These are phyloP conservation scores for Myocastor coypus DNA, from an alignment of 2,113 vertebrate species.

Conservation along the genomic window DNA sequence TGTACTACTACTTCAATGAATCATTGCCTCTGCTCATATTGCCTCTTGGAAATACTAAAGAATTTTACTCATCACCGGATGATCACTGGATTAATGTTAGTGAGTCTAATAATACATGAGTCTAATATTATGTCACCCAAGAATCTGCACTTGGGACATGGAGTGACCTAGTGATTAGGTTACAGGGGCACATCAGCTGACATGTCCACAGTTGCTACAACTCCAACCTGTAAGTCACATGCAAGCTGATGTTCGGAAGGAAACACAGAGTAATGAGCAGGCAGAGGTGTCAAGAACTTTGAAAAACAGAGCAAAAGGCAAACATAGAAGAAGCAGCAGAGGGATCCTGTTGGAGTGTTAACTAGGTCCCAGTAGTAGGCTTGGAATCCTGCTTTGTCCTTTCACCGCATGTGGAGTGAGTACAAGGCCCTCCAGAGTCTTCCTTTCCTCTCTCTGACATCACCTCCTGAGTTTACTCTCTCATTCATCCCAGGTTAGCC, in stretches of 20 bases:
- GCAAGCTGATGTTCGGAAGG: neutral
- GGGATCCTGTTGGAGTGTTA: neutral
- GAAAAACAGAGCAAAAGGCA: neutral
- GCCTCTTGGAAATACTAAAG: neutral
- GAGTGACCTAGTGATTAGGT: constrained; percentile 68
- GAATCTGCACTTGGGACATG: constrained; percentile 3
- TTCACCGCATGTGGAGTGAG: neutral
- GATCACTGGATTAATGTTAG: constrained; percentile 60
- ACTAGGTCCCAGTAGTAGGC: neutral
- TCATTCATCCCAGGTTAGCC: neutral
- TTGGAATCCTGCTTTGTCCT: neutral
- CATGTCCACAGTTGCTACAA: constrained; percentile 59
- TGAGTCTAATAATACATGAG: constrained; percentile 45
- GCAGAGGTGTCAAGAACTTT: neutral
- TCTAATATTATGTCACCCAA: constrained; percentile 54
- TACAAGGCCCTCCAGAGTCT: neutral
- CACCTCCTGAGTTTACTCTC: neutral
- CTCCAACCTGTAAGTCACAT: constrained; percentile 45
- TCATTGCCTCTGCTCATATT: neutral
- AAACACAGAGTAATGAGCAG: neutral
- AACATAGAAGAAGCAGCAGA: neutral
- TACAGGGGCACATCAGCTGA: constrained; percentile 46
- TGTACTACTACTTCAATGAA: too few species aligned
- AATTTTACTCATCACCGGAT: neutral
- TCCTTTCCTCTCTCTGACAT: neutral